Percentiles rank a stretch among this genome's conserved stretches.
Evolutionary conservation across 2,888 invertebrate genomes (phyloP).

Genomic region (Capitulum mitella): DNA sequence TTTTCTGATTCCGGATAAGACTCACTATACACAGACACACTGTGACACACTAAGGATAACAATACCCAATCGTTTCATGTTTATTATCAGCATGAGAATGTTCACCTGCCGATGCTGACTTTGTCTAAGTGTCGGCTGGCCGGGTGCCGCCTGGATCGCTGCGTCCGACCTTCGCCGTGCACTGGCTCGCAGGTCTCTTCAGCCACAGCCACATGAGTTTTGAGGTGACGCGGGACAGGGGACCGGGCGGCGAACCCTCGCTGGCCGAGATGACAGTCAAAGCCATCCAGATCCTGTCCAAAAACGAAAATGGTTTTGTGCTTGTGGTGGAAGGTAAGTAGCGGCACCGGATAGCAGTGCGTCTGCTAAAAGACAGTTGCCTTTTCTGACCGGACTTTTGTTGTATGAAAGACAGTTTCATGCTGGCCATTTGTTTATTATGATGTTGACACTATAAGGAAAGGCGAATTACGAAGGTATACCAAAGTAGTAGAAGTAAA

Average conservation of each 20-base stretch:
- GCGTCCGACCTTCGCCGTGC: neutral
- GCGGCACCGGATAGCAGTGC: too few relatives aligned
- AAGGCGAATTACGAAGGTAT: too few relatives aligned
- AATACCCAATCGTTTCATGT: too few relatives aligned
- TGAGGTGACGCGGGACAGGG: conserved; percentile 62
- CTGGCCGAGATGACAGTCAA: conserved; percentile 67
- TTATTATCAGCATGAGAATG: neutral
- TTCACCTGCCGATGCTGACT: neutral
- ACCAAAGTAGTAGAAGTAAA: too few relatives aligned
- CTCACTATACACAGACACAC: too few relatives aligned
- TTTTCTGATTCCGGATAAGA: too few relatives aligned
- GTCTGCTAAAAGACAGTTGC: too few relatives aligned
- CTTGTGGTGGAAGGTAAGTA: conserved; percentile 54
- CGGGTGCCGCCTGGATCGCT: neutral
- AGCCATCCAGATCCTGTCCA: conserved; percentile 60
- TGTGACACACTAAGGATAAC: too few relatives aligned
- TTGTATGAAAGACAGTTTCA: too few relatives aligned
- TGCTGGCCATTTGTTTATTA: too few relatives aligned
- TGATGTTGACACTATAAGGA: too few relatives aligned
- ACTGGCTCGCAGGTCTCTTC: conserved; percentile 59
- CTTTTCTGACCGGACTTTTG: too few relatives aligned
- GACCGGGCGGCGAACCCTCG: conserved; percentile 62
- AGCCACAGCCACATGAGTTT: conserved; percentile 73
- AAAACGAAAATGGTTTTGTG: conserved; percentile 67
- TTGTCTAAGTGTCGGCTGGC: neutral